phyloP scores from a whole-genome alignment of 2,888 invertebrate species.

The Chrysotoxum bicinctum region DNA sequence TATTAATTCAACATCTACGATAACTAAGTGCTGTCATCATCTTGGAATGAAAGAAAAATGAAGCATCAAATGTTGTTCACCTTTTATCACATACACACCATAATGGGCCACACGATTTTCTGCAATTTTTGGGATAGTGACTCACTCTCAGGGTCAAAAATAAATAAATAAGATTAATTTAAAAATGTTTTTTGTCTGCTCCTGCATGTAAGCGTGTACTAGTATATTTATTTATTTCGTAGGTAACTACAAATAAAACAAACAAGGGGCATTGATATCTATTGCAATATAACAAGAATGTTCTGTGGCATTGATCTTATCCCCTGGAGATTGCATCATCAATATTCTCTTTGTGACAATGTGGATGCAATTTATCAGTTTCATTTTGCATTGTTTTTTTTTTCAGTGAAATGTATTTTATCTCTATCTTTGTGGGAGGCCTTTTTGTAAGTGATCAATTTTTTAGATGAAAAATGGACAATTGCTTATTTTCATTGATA shows the following conservation, averaged over 20 bases:
- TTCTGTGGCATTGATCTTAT: constrained; percentile 12
- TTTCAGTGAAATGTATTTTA: background rate
- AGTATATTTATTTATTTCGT: background rate
- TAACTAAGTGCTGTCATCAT: constrained; percentile 1
- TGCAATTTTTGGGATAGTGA: constrained; percentile 46
- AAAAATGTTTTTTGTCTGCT: background rate
- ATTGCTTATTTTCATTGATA: no score
- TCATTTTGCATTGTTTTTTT: constrained; percentile 12
- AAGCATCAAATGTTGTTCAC: constrained; percentile 64
- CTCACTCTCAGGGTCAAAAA: constrained; percentile 44
- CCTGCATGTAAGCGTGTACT: background rate
- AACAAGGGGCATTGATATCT: background rate
- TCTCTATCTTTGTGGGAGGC: background rate
- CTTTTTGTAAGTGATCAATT: background rate
- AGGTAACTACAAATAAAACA: background rate
- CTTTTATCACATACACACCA: constrained; percentile 29
- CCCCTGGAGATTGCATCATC: constrained; percentile 39
- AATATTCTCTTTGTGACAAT: constrained; percentile 10
- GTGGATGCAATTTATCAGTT: constrained; percentile 4
- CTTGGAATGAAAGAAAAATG: constrained; percentile 28
- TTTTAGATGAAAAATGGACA: background rate
- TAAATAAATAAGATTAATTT: background rate
- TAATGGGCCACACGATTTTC: constrained; percentile 12
- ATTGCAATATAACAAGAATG: background rate
- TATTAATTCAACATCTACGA: background rate